These are phyloP conservation scores for Drosophila villosipedis DNA, from an alignment of 2,888 invertebrate genomes.

Conservation along the genomic window DNA sequence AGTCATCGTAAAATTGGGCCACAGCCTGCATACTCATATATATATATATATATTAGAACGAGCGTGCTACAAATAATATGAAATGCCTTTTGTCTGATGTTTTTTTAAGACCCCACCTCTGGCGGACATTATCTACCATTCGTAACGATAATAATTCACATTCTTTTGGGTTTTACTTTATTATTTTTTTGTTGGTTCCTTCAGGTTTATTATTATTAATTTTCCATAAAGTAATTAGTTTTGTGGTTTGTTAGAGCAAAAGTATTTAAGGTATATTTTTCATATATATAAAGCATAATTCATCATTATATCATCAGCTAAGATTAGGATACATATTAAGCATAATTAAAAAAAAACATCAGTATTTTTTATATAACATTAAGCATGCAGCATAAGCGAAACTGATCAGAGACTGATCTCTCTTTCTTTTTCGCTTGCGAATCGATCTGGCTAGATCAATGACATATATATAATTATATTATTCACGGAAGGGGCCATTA, in stretches of 20 bases:
- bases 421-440: neutral
- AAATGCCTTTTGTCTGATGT: constrained; percentile 45
- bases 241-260: constrained; percentile 35
- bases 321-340: constrained; percentile 41
- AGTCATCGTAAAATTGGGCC: constrained; percentile 48
- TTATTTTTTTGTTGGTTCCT: constrained; percentile 22
- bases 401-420: neutral
- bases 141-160: constrained; percentile 34
- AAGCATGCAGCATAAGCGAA: constrained; percentile 21
- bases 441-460: neutral
- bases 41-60: neutral
- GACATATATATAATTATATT: constrained; percentile 5
- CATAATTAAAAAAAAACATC: constrained; percentile 47
- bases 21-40: neutral
- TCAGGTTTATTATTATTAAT: constrained; percentile 28
- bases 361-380: constrained; percentile 37
- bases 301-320: constrained; percentile 43
- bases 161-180: constrained; percentile 5
- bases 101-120: constrained; percentile 34
- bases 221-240: constrained; percentile 24
- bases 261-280: constrained; percentile 21
- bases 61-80: neutral
- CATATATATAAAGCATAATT: constrained; percentile 57
- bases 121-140: constrained; percentile 5
- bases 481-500: constrained; percentile 5